A percentile compares a stretch with the other conserved stretches of the same genome.
Conservation (phyloP, 1,140 invertebrate species). For the Lepidurus couesii region DNA sequence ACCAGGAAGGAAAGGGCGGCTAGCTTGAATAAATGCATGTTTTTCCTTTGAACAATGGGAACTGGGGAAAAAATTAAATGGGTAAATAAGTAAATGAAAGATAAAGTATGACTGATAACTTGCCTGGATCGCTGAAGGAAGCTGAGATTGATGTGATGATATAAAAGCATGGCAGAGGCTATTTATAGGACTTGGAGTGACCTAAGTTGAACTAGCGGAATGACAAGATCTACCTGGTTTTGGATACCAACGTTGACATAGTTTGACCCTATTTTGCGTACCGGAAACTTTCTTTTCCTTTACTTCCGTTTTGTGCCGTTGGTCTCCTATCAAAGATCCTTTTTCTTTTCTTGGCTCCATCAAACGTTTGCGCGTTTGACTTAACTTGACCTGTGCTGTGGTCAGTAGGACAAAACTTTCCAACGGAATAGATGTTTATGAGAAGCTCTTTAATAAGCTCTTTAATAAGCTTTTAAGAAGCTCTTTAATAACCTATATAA, state of each 20-base stretch:
- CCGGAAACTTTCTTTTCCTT: neutral
- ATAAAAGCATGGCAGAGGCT: neutral
- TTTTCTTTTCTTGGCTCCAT: neutral
- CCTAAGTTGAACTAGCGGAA: slow-evolving; percentile 5
- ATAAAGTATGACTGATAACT: neutral
- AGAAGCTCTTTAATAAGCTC: no score
- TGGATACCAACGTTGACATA: neutral
- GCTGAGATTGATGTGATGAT: neutral
- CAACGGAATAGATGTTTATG: no score
- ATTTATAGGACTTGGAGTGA: neutral
- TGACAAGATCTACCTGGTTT: neutral
- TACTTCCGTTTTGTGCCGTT: neutral
- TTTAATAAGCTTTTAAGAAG: no score
- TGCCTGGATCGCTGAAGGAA: neutral
- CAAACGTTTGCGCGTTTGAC: no score
- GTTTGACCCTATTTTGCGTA: neutral
- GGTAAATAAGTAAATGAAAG: neutral
- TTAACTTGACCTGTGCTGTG: no score
- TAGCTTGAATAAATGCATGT: neutral
- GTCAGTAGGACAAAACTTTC: no score
- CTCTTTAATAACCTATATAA: no score
- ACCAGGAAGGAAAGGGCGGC: neutral
- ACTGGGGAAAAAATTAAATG: neutral
- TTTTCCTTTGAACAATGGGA: neutral
- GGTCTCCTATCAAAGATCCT: neutral